phyloP scores from a whole-genome alignment of 2,113 vertebrate species.

The Platichthys stellatus region DNA sequence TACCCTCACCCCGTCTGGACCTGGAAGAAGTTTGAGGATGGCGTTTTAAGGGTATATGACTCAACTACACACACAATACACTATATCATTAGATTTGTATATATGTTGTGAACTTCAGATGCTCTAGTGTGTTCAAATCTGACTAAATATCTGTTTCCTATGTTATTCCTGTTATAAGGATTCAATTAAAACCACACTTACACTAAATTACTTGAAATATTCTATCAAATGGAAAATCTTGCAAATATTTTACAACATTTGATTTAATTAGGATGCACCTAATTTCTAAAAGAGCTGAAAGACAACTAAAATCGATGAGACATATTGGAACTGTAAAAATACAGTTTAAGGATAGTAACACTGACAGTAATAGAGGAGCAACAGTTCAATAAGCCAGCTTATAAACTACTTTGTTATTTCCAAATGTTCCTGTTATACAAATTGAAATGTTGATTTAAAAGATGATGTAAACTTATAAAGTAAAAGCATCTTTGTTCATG shows the following conservation, averaged over 20 bases:
- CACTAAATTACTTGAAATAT: too few relatives aligned
- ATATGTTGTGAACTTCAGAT: neutral
- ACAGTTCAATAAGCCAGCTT: neutral
- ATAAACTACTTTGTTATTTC: neutral
- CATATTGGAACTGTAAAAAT: neutral
- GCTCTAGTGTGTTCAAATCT: neutral
- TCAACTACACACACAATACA: neutral
- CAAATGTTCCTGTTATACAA: neutral
- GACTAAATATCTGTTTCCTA: neutral
- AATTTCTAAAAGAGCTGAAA: too few relatives aligned
- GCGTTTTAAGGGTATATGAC: conserved; percentile 81
- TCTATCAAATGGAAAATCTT: too few relatives aligned
- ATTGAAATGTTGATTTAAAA: neutral
- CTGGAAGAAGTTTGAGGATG: conserved; percentile 89
- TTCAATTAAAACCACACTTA: too few relatives aligned
- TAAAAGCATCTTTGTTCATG: neutral
- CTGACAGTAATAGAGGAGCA: neutral
- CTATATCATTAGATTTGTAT: neutral
- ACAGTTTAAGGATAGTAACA: too few relatives aligned
- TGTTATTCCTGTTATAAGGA: too few relatives aligned
- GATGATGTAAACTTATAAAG: too few relatives aligned
- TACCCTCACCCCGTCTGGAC: conserved; percentile 92
- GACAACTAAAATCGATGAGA: neutral
- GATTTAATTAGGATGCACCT: too few relatives aligned
- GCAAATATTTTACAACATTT: too few relatives aligned